Evolutionary conservation across 2,888 invertebrate genomes (phyloP).

Genomic region (Epinotia nisella): DNA sequence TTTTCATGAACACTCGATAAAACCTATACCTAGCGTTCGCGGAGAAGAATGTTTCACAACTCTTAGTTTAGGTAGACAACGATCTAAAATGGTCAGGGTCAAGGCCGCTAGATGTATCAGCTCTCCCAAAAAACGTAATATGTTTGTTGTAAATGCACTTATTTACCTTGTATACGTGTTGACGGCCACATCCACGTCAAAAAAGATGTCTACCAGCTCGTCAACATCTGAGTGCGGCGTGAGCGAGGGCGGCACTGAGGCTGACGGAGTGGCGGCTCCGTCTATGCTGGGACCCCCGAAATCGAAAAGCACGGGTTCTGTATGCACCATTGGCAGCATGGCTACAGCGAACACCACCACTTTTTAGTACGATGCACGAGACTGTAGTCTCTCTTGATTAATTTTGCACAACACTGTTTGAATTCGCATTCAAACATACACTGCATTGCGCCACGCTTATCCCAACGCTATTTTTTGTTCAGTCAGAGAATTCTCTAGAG

Average conservation of each 20-base stretch:
- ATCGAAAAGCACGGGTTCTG: slow-evolving; percentile 76
- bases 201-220: slow-evolving; percentile 79
- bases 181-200: slow-evolving; percentile 80
- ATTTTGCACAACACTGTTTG: slow-evolving; percentile 72
- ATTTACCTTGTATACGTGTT: slow-evolving; percentile 76
- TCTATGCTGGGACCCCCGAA: slow-evolving; percentile 72
- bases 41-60: slow-evolving; percentile 19
- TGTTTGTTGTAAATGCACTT: slow-evolving; percentile 5
- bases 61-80: slow-evolving; percentile 19
- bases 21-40: slow-evolving; percentile 3
- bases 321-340: slow-evolving; percentile 82
- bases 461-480: slow-evolving; percentile 73
- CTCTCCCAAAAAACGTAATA: slow-evolving; percentile 18
- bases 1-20: slow-evolving; percentile 19
- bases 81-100: slow-evolving; percentile 40
- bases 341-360: slow-evolving; percentile 68
- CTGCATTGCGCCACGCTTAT: slow-evolving; percentile 83
- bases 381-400: slow-evolving; percentile 65
- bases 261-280: slow-evolving; percentile 72
- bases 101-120: slow-evolving; percentile 23
- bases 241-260: slow-evolving; percentile 77
- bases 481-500: slow-evolving; percentile 33
- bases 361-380: slow-evolving; percentile 65
- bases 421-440: slow-evolving; percentile 80
- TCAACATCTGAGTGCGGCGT: slow-evolving; percentile 79